Evolutionary conservation across 2,888 invertebrate species (phyloP).

Genomic region (Oscheius sp.): DNA sequence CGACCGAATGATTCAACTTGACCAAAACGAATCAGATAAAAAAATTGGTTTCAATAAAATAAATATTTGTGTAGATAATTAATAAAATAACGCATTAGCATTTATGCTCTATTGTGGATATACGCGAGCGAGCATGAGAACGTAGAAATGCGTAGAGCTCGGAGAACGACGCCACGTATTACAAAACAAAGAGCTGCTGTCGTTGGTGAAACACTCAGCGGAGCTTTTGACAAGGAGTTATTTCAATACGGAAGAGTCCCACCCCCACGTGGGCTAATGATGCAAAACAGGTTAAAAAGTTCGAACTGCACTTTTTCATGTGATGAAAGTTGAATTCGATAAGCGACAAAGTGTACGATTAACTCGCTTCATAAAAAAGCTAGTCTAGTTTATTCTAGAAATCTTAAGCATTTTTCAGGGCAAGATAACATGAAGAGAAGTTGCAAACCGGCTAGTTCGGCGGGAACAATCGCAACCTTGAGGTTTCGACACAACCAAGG

Average conservation of each 20-base stretch:
- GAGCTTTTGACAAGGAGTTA: background rate
- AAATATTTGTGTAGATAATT: no score
- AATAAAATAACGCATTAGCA: no score
- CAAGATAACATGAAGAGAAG: background rate
- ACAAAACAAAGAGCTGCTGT: background rate
- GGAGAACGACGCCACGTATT: slow-evolving; percentile 1
- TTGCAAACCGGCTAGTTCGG: background rate
- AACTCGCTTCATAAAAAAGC: background rate
- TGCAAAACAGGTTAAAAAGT: background rate
- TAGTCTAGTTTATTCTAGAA: background rate
- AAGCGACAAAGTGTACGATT: background rate
- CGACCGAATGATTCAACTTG: no score
- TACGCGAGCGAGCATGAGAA: background rate
- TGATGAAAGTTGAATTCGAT: background rate
- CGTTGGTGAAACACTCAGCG: background rate
- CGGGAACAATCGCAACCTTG: background rate
- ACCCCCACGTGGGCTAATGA: background rate
- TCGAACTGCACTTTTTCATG: background rate
- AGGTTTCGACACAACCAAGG: slow-evolving; percentile 8
- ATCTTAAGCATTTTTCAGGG: background rate
- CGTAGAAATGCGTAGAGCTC: slow-evolving; percentile 5
- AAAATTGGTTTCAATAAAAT: no score
- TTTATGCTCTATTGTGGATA: no score
- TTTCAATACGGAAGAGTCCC: background rate
- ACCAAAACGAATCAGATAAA: no score